phyloP scores from a whole-genome alignment of 2,113 vertebrate genomes.

The Motacilla alba region DNA sequence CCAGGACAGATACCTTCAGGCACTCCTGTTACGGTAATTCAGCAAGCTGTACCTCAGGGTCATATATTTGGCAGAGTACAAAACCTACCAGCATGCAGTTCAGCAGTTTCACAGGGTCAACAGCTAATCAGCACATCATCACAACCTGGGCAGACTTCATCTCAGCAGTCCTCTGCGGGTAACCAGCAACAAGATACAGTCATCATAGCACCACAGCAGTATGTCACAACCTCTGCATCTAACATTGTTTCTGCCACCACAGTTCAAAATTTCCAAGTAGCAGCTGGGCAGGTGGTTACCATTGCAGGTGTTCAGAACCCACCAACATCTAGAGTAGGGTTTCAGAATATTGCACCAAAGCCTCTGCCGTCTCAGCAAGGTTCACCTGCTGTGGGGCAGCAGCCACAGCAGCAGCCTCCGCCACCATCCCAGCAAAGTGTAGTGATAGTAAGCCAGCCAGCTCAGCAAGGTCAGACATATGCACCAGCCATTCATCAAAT shows the following conservation, averaged over 20 bases:
- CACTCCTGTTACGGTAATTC: slow-evolving; percentile 91
- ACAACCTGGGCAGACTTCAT: slow-evolving; percentile 72
- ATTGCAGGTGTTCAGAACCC: slow-evolving; percentile 84
- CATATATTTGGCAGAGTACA: slow-evolving; percentile 93
- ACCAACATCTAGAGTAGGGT: slow-evolving; percentile 87
- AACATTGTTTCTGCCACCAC: slow-evolving; percentile 83
- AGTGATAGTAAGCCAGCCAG: slow-evolving; percentile 89
- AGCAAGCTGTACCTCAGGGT: slow-evolving; percentile 89
- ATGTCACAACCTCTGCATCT: slow-evolving; percentile 76
- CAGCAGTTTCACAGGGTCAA: slow-evolving; percentile 80
- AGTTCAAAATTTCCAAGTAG: slow-evolving; percentile 87
- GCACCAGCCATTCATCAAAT: slow-evolving; percentile 98
- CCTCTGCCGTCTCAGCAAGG: slow-evolving; percentile 86
- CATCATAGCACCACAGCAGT: slow-evolving; percentile 83
- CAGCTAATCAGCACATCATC: slow-evolving; percentile 81
- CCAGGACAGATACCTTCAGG: slow-evolving; percentile 84
- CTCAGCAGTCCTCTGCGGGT: slow-evolving; percentile 75
- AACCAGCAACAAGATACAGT: slow-evolving; percentile 85
- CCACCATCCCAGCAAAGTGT: slow-evolving; percentile 87
- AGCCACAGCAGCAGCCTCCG: slow-evolving; percentile 73
- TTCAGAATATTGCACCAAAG: slow-evolving; percentile 97
- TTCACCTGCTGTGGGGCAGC: slow-evolving; percentile 73
- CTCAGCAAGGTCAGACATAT: slow-evolving; percentile 88
- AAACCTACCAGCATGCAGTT: slow-evolving; percentile 85
- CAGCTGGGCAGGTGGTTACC: slow-evolving; percentile 82